These are phyloP conservation scores for Amia ocellicauda DNA, from an alignment of 2,113 vertebrate genomes.

Conservation along the genomic window DNA sequence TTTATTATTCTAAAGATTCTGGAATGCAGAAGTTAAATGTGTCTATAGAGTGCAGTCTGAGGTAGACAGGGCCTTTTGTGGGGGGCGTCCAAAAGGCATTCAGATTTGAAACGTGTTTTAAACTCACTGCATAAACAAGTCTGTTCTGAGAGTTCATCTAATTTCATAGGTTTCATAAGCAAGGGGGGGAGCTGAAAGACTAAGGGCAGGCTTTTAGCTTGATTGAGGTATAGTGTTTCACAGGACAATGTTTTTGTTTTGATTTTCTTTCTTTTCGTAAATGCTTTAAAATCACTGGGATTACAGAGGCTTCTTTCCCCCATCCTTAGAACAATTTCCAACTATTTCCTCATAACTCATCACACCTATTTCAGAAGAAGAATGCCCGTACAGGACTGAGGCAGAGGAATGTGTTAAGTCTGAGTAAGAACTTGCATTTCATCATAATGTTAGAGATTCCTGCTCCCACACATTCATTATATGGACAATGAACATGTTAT, in stretches of 20 bases:
- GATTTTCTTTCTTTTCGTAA: too few relatives aligned
- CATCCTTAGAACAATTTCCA: slow-evolving; percentile 30
- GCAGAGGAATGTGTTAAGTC: slow-evolving; percentile 1
- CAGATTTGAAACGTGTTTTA: slow-evolving; percentile 31
- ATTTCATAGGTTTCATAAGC: slow-evolving; percentile 42
- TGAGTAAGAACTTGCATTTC: background rate
- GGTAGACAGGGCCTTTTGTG: too few relatives aligned
- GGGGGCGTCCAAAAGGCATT: slow-evolving; percentile 37
- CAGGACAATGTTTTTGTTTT: slow-evolving; percentile 37
- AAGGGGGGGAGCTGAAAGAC: slow-evolving; percentile 31
- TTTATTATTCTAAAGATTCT: too few relatives aligned
- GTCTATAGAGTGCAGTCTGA: too few relatives aligned
- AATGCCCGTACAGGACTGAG: slow-evolving; percentile 40
- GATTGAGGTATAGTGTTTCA: slow-evolving; percentile 59
- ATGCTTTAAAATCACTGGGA: too few relatives aligned
- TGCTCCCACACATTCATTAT: slow-evolving; percentile 53
- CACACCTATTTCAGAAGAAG: slow-evolving; percentile 10
- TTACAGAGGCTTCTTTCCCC: background rate
- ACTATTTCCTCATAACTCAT: slow-evolving; percentile 38
- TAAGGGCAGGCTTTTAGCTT: slow-evolving; percentile 46
- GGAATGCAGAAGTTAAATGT: too few relatives aligned
- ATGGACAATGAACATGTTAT: slow-evolving; percentile 41
- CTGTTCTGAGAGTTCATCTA: slow-evolving; percentile 30
- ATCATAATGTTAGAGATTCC: slow-evolving; percentile 40
- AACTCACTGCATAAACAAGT: slow-evolving; percentile 38